Base-by-base conservation (phyloP, 1,140 invertebrate genomes). In the Whitmania pigra region DNA sequence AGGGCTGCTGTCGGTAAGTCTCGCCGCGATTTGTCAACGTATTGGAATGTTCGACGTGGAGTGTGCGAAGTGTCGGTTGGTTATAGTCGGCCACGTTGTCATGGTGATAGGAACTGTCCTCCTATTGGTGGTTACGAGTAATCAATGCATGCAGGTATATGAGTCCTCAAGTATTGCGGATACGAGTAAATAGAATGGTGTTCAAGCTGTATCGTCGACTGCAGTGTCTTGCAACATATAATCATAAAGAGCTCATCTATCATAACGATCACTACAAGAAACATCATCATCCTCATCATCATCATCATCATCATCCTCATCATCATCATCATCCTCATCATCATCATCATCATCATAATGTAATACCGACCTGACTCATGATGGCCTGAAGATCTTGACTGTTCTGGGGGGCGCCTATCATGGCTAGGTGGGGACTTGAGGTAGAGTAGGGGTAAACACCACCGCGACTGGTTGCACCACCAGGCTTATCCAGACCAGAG, bases 401-500 rank as follows among this genome's bases (percentile, higher is more conserved):
- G 31, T 71, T 66, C 20, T 36, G 25, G 6, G 71, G 31, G 15
- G 29, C 66, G 40, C 22, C 40, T 25, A 69, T 72, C 29, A 75
- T 72, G 63, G 73, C 73, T 74, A 85, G 86, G 73, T 82, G 80
- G 75, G 78, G 86, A 85, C 76, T 87, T 85, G 81, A 90, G 82
- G 86, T 89, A 85, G 78, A 89, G 85, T 81, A 82, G 25, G 80
- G 88, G 83, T 90, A 90, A 81, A 90, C 86, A 82, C 57, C 57
- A 49, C 91, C 89, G 77, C 89, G 89, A 75, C 89, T 89, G 75
- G 90, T 71, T 57, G 69, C 71, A 36, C 73, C 73, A 63, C 73
- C 70, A 40, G 74, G 49, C 67, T 67, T 27, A 49, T 49, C 43
- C 43, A 49, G 43, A 49, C 43, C 43, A 49, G 43, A 49, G 43